phyloP scores from a whole-genome alignment of 37 sponge, comb jelly and placozoan genomes.

The Ephydatia muelleri region DNA sequence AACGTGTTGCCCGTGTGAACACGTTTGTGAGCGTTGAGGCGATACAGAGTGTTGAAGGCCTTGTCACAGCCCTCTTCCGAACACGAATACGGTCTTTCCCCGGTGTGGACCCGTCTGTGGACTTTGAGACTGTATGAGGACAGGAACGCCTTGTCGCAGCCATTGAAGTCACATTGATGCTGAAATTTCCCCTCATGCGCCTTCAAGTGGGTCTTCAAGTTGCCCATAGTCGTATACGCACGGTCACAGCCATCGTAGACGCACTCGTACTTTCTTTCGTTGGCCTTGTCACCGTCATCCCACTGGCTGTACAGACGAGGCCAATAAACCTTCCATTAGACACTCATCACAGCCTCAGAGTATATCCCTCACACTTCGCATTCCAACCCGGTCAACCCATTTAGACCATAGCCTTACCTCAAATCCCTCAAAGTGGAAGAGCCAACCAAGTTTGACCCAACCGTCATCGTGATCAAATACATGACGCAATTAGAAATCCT shows the following conservation, averaged over 20 bases:
- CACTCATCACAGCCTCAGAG: neutral
- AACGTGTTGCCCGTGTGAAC: constrained; percentile 88
- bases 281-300: neutral
- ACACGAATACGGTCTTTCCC: constrained; percentile 81
- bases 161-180: constrained; percentile 66
- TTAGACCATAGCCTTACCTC: neutral
- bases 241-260: constrained; percentile 77
- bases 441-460: neutral
- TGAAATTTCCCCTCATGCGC: constrained; percentile 73
- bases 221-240: constrained; percentile 64
- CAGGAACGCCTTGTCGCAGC: constrained; percentile 84
- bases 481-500: neutral
- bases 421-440: neutral
- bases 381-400: neutral
- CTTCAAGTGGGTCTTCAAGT: constrained; percentile 79
- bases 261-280: constrained; percentile 54
- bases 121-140: constrained; percentile 83
- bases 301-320: neutral
- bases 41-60: constrained; percentile 76
- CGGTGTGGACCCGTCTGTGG: constrained; percentile 81
- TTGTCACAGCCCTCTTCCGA: constrained; percentile 69
- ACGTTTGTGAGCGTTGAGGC: constrained; percentile 81
- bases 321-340: neutral
- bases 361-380: neutral
- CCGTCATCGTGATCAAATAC: neutral